Evolutionary conservation across 2,113 vertebrate species (phyloP).

Genomic region (Cyphomyrus discorhynchus): DNA sequence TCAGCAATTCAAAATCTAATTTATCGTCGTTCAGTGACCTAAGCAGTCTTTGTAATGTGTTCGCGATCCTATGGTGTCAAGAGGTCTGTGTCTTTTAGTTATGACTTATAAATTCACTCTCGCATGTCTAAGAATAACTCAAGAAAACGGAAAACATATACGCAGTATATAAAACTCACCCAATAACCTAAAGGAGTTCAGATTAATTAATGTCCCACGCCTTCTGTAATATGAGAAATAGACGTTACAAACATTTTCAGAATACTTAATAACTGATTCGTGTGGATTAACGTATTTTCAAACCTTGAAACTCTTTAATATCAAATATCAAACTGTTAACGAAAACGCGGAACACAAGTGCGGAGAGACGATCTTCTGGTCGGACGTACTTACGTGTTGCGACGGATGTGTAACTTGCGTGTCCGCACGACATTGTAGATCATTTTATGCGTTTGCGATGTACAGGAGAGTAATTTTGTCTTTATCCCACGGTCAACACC

Average conservation of each 20-base stretch:
- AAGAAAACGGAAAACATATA: background rate
- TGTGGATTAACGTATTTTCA: background rate
- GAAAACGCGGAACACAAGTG: background rate
- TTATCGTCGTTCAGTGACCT: background rate
- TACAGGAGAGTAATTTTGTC: constrained; percentile 36
- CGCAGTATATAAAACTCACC: background rate
- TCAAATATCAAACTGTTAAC: background rate
- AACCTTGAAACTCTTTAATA: background rate
- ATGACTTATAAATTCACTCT: background rate
- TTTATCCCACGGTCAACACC: constrained; percentile 18
- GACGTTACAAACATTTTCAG: background rate
- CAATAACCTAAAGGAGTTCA: background rate
- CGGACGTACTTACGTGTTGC: background rate
- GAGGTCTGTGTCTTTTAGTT: background rate
- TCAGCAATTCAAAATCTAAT: background rate
- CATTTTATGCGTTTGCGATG: constrained; percentile 41
- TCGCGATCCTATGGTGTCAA: background rate
- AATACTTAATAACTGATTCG: background rate
- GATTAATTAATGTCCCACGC: background rate
- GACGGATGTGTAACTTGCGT: background rate
- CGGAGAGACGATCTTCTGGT: background rate
- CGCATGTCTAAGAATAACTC: background rate
- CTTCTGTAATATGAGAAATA: background rate
- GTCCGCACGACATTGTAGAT: constrained; percentile 41
- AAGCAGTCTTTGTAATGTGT: background rate